A percentile compares a stretch with the other conserved stretches of the same genome.
phyloP scores from a whole-genome alignment of 2,888 invertebrate genomes.

The Diadegma fenestrale region DNA sequence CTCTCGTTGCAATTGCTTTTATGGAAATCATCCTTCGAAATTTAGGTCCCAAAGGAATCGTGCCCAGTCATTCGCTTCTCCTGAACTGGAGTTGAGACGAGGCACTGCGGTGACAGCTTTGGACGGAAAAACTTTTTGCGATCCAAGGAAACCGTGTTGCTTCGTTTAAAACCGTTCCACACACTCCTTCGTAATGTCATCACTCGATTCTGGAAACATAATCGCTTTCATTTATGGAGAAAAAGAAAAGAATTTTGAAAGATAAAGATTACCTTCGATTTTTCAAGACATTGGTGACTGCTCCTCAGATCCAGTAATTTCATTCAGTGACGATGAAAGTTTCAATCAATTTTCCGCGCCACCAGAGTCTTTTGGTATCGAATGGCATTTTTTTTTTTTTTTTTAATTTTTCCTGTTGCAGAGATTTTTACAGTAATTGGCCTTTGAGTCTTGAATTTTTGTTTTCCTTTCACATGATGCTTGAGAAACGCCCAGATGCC shows the following conservation, averaged over 20 bases:
- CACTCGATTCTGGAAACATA: not conserved
- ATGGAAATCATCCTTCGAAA: not conserved
- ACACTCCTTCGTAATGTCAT: not conserved
- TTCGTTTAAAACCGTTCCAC: not conserved
- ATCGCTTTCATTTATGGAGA: not conserved
- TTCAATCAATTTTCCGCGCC: not conserved
- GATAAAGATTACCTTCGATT: not conserved
- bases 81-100: not conserved
- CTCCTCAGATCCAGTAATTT: not conserved
- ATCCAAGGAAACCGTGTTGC: not conserved
- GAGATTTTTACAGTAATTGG: no score
- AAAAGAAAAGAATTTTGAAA: not conserved
- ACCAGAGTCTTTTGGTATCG: not conserved
- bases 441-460: no score
- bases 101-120: not conserved
- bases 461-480: no score
- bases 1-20: not conserved
- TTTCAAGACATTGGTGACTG: not conserved
- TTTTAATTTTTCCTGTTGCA: no score
- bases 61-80: not conserved
- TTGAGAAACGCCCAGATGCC: no score
- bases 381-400: no score
- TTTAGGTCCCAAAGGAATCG: not conserved
- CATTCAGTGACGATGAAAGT: not conserved
- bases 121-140: not conserved